Conservation (phyloP, 2,888 invertebrate species). For the Hyles lineata region DNA sequence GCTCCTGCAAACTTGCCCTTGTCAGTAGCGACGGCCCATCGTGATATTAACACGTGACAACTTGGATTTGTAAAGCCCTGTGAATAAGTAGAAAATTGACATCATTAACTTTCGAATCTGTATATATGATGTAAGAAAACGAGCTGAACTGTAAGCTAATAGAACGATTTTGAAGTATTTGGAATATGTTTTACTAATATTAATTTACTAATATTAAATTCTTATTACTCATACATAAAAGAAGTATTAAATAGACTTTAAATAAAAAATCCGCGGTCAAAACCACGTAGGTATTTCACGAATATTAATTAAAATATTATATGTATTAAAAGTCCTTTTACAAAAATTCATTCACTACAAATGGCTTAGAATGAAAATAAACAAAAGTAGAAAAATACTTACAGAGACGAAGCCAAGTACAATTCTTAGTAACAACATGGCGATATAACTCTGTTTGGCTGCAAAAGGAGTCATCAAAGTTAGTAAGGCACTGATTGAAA, state of each 20-base stretch:
- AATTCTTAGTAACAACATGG: slow-evolving; percentile 63
- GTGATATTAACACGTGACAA: slow-evolving; percentile 81
- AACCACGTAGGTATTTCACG: no score
- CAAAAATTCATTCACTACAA: no score
- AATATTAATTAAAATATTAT: no score
- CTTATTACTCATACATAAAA: no score
- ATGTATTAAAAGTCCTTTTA: no score
- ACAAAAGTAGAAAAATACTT: slow-evolving; percentile 46
- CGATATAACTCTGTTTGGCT: slow-evolving; percentile 34
- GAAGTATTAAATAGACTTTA: no score
- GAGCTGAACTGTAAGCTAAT: no score
- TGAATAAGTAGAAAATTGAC: not conserved
- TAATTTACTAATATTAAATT: no score
- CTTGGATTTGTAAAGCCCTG: slow-evolving; percentile 80
- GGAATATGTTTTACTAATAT: no score
- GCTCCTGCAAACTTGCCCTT: slow-evolving; percentile 82
- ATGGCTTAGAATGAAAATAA: not conserved
- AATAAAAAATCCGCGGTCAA: no score
- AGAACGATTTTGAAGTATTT: no score
- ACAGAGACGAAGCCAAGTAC: slow-evolving; percentile 82
- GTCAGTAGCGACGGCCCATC: slow-evolving; percentile 86
- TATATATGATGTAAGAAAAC: not conserved
- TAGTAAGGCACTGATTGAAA: slow-evolving; percentile 29
- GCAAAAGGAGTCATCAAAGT: slow-evolving; percentile 34
- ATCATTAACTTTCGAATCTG: no score